Conservation (phyloP, 2,888 invertebrate species). For the Sarcophaga carnaria region DNA sequence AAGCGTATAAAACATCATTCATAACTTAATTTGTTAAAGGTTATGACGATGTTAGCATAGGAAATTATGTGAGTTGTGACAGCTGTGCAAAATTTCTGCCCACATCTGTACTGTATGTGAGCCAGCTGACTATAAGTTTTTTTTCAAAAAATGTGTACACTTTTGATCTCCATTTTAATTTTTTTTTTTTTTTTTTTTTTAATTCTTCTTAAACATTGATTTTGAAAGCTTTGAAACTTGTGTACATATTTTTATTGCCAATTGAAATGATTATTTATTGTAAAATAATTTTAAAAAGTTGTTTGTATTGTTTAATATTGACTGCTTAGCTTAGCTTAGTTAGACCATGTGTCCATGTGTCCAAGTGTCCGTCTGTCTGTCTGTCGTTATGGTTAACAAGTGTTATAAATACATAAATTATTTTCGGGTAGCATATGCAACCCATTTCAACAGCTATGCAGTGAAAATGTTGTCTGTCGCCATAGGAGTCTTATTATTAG, state of each 20-base stretch:
- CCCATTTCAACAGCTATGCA: neutral
- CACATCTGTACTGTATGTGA: neutral
- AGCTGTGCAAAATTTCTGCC: constrained; percentile 1
- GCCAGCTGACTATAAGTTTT: neutral
- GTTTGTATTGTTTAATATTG: constrained; percentile 23
- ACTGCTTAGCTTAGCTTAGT: no score
- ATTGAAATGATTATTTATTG: constrained; percentile 50
- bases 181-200: neutral
- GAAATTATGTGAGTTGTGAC: neutral
- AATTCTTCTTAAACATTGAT: constrained; percentile 29
- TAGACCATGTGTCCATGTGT: neutral
- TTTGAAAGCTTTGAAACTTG: constrained; percentile 16
- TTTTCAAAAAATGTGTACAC: constrained; percentile 7
- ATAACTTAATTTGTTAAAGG: neutral
- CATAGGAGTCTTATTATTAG: neutral
- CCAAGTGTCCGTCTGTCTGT: neutral
- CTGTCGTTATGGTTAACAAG: constrained; percentile 42
- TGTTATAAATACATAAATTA: constrained; percentile 26
- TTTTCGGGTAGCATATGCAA: neutral
- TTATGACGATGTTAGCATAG: neutral
- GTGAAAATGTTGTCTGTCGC: neutral
- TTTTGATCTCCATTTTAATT: constrained; percentile 13
- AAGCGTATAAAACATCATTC: neutral
- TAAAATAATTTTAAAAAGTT: constrained; percentile 31
- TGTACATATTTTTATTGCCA: constrained; percentile 32